Evolutionary conservation across 2,797 vertebrate species (phyloP), one percentile per base, ranked within the genome.

Genomic region (Takifugu ocellatus): DNA sequence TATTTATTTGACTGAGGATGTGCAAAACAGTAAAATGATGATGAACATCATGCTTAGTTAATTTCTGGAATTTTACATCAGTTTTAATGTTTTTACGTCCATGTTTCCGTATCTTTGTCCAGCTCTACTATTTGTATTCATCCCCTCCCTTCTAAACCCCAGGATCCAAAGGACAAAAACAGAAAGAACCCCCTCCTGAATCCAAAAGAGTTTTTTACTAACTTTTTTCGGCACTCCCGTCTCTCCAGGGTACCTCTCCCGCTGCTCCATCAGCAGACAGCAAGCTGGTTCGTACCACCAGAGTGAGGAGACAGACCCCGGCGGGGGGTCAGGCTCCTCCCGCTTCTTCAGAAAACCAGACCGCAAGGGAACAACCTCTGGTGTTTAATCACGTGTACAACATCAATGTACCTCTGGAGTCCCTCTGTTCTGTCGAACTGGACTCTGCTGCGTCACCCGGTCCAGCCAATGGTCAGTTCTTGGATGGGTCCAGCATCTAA

Each of bases 351-450:
- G 67, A 81, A 82, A 96, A 93, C 80, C 92, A 93, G 74, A 90
- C 91, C 0, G 39, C 83, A 75, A 88, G 81, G 82, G 92, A 94
- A 56, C 93, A 94, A 66, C 90, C 96, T 1, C 78, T 98, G 87
- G 89, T 97, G 79, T 99, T 98, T 81, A 97, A 96, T 88, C 97
- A 99, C 12, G 91, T 98, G 67, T 99, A 98, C 84, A 98, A 96
- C 89, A 97, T 98, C 78, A 97, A 98, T 2, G 91, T 98, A 39
- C 96, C 96, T 0, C 49, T 93, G 78, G 94, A 96, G 78, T 95
- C 92, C 46, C 90, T 97, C 63, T 99, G 97, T 85, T 93, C 94
- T 0, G 90, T 94, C 0, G 82, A 94, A 70, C 84, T 95, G 70
- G 88, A 86, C 2, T 51, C 84, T 51, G 77, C 84, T 2, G 29